These are phyloP conservation scores for Zapornia atra DNA, from an alignment of 2,113 vertebrate genomes.

Conservation along the genomic window DNA sequence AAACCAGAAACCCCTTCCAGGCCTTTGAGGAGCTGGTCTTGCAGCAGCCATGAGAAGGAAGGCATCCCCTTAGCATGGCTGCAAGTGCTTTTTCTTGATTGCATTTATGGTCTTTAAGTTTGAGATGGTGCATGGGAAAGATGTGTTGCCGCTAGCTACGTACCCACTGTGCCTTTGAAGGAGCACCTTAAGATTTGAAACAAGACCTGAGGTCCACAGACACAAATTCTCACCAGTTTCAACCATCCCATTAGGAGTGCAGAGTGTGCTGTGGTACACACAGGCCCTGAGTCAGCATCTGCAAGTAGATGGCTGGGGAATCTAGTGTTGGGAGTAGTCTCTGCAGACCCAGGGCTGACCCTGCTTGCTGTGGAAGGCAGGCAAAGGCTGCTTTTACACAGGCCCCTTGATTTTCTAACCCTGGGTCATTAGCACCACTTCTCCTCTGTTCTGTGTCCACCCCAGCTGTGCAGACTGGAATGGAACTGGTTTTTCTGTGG, in stretches of 20 bases:
- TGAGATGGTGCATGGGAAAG: neutral
- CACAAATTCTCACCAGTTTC: neutral
- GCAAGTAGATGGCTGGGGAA: neutral
- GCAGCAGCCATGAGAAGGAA: neutral
- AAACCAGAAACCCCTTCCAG: neutral
- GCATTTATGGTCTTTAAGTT: neutral
- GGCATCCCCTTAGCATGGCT: neutral
- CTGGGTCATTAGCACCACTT: neutral
- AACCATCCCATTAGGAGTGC: neutral
- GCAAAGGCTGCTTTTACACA: neutral
- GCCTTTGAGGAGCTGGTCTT: neutral
- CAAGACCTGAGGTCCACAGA: neutral
- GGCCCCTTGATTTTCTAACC: neutral
- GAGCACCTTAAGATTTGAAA: neutral
- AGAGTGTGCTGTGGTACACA: neutral
- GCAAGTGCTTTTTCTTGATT: accelerated
- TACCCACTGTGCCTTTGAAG: neutral
- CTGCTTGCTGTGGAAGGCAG: neutral
- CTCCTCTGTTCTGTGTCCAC: neutral
- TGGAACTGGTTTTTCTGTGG: constrained; percentile 50
- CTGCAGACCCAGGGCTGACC: neutral
- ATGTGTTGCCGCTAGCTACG: neutral
- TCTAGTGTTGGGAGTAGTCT: neutral
- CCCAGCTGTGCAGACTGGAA: constrained; percentile 4
- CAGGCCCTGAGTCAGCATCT: neutral